Percentiles rank a stretch among this genome's conserved stretches.
Conservation (phyloP, 2,797 vertebrate species). For the Geotrypetes seraphini region DNA sequence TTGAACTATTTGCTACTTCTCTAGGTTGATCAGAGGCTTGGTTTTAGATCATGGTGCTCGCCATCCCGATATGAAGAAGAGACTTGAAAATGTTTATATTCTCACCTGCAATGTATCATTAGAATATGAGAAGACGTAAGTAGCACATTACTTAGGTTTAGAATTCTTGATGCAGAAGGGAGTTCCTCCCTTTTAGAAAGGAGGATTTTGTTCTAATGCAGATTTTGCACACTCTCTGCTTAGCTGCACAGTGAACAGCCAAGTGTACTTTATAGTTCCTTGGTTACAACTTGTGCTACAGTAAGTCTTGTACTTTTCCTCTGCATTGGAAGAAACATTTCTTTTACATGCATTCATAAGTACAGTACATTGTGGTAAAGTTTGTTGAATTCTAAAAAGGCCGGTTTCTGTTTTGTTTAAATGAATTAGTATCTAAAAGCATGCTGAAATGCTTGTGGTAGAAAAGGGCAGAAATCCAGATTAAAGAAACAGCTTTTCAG, state of each 20-base stretch:
- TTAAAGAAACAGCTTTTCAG: too few relatives aligned
- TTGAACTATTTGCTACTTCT: neutral
- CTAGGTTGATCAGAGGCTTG: constrained; percentile 82
- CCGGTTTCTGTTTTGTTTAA: too few relatives aligned
- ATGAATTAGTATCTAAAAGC: too few relatives aligned
- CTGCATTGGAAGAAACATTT: constrained; percentile 66
- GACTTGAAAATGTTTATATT: constrained; percentile 83
- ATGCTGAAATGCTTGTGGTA: too few relatives aligned
- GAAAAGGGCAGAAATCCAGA: too few relatives aligned
- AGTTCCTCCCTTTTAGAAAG: neutral
- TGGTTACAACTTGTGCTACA: constrained; percentile 72
- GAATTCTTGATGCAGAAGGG: too few relatives aligned
- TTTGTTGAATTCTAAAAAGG: too few relatives aligned
- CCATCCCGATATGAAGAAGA: constrained; percentile 96
- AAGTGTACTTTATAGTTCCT: constrained; percentile 62
- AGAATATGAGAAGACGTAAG: constrained; percentile 92
- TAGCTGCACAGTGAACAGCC: constrained; percentile 69
- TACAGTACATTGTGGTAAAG: constrained; percentile 61
- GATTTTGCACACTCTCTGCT: too few relatives aligned
- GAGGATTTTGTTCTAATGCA: too few relatives aligned
- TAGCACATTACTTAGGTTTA: neutral
- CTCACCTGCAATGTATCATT: constrained; percentile 90
- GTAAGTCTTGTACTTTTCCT: constrained; percentile 73
- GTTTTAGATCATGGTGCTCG: constrained; percentile 92
- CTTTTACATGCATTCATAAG: constrained; percentile 79